Base-by-base conservation (phyloP, 2,113 vertebrate species). In the Gorsachius goisagi region DNA sequence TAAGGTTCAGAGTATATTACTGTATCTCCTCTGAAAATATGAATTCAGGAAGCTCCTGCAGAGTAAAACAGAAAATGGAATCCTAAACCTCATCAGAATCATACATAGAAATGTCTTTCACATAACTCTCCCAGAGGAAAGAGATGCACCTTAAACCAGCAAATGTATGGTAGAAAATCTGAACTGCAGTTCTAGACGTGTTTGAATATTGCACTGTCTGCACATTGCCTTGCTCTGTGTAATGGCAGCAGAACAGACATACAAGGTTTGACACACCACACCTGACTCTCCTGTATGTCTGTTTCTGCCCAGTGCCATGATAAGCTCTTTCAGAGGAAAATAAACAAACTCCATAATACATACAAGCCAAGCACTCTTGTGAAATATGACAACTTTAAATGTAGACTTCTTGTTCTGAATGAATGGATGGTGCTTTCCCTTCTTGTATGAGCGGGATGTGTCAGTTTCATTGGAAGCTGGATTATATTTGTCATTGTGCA, bases 131-230 rank as follows among this genome's bases (percentile, higher is more conserved):
- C 9, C 15, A 62, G 52, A 22, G 11, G 7, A 78, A 67, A 41
- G 33, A 84, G 3, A 1, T 26, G 5, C 6, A 33, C 89, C 22
- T 41, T 78, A 82, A 82, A 90, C 37, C n/a, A 18, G 32, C 11
- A 69, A 41, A 59, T 1, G 0, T 19, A 33, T 27, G 5, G 4
- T 9, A 3, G 3, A n/a, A 53, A 83, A 84, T 55, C 32, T 67
- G 58, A 80, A 28, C 19, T 77, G 23, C 39, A 52, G 6, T 33
- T 88, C 44, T 41, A 73, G 26, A 17, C 15, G 6, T 58, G 10
- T 66, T 66, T 59, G 9, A 56, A 59, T 85, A 33, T 16, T 56
- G 8, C 3, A 1, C 62, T 73, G 12, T 11, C 30, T 63, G 15
- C 11, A 45, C 11, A 12, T 18, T 73, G 21, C 41, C 23, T 59